Evolutionary conservation across 2,113 vertebrate genomes (phyloP), one percentile per base, ranked within the genome.

Genomic region (Cyanoderma ruficeps): DNA sequence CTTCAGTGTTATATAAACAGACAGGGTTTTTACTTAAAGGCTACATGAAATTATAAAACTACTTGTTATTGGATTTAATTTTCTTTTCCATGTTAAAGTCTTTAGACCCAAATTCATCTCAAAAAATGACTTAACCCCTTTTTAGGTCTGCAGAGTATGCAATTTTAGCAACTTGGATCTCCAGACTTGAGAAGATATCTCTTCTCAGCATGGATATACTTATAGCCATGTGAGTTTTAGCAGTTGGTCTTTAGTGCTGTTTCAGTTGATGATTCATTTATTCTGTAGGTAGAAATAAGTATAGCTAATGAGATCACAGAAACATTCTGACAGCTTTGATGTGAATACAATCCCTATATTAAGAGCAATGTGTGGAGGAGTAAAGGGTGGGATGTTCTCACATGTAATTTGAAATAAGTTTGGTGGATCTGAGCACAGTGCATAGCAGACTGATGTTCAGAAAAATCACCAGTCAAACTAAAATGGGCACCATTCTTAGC

Each of bases 241-340:
- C 94, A 95, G 82, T 90, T 95, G 90, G 83, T 94, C 85, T 88
- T 83, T 10, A 78, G 79, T 64, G 80, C 88, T 83, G 93, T 87
- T 96, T 94, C 23, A 21, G 82, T 60, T 90, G 96, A 96, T 96
- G 96, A 97, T 88, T 97, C 94, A 96, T 90, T 93, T 94, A 90
- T 90, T 86, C 92, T 93, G 96, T 93, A 97, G 92, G 96, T 94
- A 97, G 96, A 88, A 96, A 93, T 92, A 96, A 96, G 93, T 95
- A 94, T 95, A 92, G 88, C 60, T 96, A 96, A 93, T 96, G 96
- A 96, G 93, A 95, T 96, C 96, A 96, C 83, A 96, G 93, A 95
- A 95, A 90, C 76, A 91, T 93, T 93, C 94, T 97, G 94, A 97
- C 94, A 96, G 88, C 72, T 97, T 95, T 97, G 94, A 97, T 96